Base-by-base conservation (phyloP, 1,140 invertebrate genomes). In the Sipha flava region DNA sequence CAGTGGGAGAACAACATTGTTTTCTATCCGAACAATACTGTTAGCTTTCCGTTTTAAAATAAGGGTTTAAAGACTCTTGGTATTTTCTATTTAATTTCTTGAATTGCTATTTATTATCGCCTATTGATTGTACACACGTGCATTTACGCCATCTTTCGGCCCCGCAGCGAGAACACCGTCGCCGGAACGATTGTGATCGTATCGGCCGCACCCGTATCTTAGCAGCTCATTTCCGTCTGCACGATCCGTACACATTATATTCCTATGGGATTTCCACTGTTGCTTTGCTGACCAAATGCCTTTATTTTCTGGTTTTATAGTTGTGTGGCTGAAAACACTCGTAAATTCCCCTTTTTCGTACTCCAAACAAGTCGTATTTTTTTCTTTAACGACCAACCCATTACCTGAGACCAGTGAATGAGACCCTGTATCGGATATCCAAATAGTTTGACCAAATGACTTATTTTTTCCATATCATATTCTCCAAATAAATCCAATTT, bases 31-130 rank as follows among this genome's bases (percentile, higher is more conserved):
- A 4, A n/a, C 10, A 29, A n/a, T 10, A n/a, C 18, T 18, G 16
- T 18, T 64, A 34, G 64, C 45, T 45, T 2, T 0, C 23, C 40
- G 3, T 26, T 9, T 21, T 40, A 16, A 45, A 16, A 12, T 40
- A 37, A 66, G 40, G 40, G 21, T 37, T 34, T 34, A 34, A 68
- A 68, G 23, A 26, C 31, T 26, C 18, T 23, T 37, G 34, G 49
- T 43, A n/a, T 40, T 75, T 75, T 75, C 52, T 40, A 57, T 54
- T 75, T 77, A 77, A 77, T 77, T 77, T 77, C 73, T 52, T 77
- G 73, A 29, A 77, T 77, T 77, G 23, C 49, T 77, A 21, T 75
- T 54, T 75, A 75, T 54, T 54, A 77, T 57, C 47, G 45, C 16
- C 14, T 54, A 16, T 52, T 37, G 73, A 59, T 59, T 59, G 49